Conservation (phyloP, 1,140 invertebrate genomes). For the Potamilus streckersoni region DNA sequence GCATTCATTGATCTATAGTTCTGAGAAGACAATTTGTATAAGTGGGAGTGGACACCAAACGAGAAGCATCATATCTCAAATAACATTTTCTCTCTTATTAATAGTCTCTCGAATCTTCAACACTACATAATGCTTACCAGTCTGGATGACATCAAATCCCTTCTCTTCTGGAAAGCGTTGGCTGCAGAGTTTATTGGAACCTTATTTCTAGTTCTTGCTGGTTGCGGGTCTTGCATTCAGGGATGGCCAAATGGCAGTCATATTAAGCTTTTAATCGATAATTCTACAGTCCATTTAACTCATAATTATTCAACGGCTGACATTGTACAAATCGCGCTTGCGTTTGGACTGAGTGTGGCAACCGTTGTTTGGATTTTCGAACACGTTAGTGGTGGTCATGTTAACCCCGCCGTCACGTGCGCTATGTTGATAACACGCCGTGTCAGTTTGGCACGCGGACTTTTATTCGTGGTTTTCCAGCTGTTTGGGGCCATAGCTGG, state of each 20-base stretch:
- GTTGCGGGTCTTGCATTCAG: slow-evolving; percentile 76
- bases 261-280: not conserved
- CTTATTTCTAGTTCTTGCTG: slow-evolving; percentile 84
- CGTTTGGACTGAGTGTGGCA: slow-evolving; percentile 61
- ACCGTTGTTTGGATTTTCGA: slow-evolving; percentile 73
- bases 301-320: not conserved
- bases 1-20: no score
- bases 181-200: slow-evolving; percentile 87
- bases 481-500: slow-evolving; percentile 82
- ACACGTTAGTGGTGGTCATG: slow-evolving; percentile 88
- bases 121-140: slow-evolving; percentile 13
- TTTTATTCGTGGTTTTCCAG: slow-evolving; percentile 62
- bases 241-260: slow-evolving; percentile 2
- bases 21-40: no score
- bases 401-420: slow-evolving; percentile 88
- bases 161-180: slow-evolving; percentile 21
- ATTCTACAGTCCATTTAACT: no score
- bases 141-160: slow-evolving; percentile 26
- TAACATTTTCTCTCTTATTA: no score
- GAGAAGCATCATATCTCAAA: no score
- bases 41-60: no score
- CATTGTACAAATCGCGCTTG: slow-evolving; percentile 49
- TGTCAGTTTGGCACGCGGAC: slow-evolving; percentile 57
- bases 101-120: no score
- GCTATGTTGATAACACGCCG: slow-evolving; percentile 74